Conservation (phyloP, 2,888 invertebrate species). For the Trichogramma dendrolimi region DNA sequence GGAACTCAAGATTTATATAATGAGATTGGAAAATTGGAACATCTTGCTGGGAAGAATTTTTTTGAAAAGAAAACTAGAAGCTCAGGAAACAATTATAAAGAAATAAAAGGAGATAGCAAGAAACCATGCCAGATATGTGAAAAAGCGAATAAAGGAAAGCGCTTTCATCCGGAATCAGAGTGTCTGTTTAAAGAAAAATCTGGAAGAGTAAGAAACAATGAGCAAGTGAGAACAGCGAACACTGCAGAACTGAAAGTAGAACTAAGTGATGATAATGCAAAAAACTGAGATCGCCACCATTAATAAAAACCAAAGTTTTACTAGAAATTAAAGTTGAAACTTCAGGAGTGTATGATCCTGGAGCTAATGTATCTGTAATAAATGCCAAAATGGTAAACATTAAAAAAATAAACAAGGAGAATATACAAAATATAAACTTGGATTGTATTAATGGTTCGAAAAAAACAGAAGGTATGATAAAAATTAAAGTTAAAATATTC, state of each 20-base stretch:
- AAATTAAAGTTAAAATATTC: too few relatives aligned
- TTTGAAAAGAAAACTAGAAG: constrained; percentile 16
- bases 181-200: constrained; percentile 31
- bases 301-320: constrained; percentile 29
- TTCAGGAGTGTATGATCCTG: too few relatives aligned
- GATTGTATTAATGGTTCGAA: too few relatives aligned
- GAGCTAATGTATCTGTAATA: too few relatives aligned
- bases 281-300: constrained; percentile 35
- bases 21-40: constrained; percentile 39
- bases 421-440: too few relatives aligned
- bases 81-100: neutral
- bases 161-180: constrained; percentile 28
- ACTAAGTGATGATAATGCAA: constrained; percentile 31
- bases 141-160: constrained; percentile 32
- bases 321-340: too few relatives aligned
- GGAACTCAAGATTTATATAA: constrained; percentile 38
- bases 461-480: too few relatives aligned
- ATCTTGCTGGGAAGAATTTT: constrained; percentile 30
- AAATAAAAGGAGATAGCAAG: constrained; percentile 13
- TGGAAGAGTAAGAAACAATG: constrained; percentile 15
- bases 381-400: too few relatives aligned
- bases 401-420: too few relatives aligned
- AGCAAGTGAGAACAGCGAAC: constrained; percentile 29
- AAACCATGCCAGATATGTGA: too few relatives aligned
- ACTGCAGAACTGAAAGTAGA: constrained; percentile 33